Conservation (phyloP, 2,888 invertebrate genomes). For the Archips crataeganus region DNA sequence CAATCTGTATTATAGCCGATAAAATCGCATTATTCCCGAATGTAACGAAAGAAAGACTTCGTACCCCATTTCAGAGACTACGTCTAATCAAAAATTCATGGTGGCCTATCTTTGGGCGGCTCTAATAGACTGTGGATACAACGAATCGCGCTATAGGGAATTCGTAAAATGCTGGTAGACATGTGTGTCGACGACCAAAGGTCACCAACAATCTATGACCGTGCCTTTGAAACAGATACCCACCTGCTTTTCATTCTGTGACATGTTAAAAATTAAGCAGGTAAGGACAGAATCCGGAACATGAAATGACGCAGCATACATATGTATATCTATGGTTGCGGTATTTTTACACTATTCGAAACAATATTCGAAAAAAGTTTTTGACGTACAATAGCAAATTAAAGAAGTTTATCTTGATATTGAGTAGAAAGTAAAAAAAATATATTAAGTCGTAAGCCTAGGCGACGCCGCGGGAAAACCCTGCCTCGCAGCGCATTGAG, state of each 20-base stretch:
- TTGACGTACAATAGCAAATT: not conserved
- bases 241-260: not conserved
- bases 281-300: not conserved
- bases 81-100: constrained; percentile 26
- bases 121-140: constrained; percentile 17
- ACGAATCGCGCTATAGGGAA: constrained; percentile 6
- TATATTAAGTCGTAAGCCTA: not conserved
- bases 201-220: constrained; percentile 5
- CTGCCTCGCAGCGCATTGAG: not conserved
- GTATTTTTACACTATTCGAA: no score
- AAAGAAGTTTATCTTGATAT: not conserved
- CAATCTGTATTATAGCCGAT: not conserved
- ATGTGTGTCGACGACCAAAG: constrained; percentile 9
- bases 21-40: constrained; percentile 27
- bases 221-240: not conserved
- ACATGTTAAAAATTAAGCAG: not conserved
- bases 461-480: constrained; percentile 14
- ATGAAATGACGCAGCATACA: not conserved
- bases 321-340: not conserved
- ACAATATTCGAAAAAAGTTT: no score
- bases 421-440: no score
- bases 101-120: constrained; percentile 16
- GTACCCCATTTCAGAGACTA: constrained; percentile 10
- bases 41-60: constrained; percentile 3
- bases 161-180: constrained; percentile 12